Evolutionary conservation across 2,888 invertebrate species (phyloP), one percentile per base, ranked within the genome.

Genomic region (Macrostomum cliftonense): DNA sequence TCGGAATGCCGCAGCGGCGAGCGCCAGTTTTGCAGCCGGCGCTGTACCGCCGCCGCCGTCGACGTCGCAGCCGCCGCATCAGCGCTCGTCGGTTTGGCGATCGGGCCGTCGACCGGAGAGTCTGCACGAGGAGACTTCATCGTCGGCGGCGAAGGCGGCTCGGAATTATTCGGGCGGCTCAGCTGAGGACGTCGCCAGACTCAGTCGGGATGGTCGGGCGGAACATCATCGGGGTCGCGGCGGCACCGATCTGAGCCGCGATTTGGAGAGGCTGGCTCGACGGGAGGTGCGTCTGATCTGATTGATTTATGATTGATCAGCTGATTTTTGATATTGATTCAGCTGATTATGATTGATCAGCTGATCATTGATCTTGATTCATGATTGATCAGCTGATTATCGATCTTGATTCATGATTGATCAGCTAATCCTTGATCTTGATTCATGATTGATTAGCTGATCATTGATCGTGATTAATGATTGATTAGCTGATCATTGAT

Each of bases 11-110:
- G 36, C 28, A n/a, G 12, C 46, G n/a, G n/a, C n/a, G n/a, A n/a
- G n/a, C n/a, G n/a, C n/a, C n/a, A n/a, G n/a, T n/a, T n/a, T n/a
- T 19, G 21, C 39, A 14, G 16, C 46, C 51, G 42, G 17, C 43
- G 39, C 14, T n/a, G 20, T 12, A 42, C 13, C 12, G 14, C 42
- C 2, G 14, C 53, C 45, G 45, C 71, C 37, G 17, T 7, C 37
- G 5, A 2, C 11, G 17, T 17, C 4, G 21, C 37, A 4, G 9
- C 19, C 20, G 17, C 13, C 44, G 7, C 13, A 9, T 19, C 12
- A 16, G 7, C 13, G 14, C 14, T 13, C 20, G 17, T 13, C 44
- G 2, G 13, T 7, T 13, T 12, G n/a, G n/a, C 13, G n/a, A 9
- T 5, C 2, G 9, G 43, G 13, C 12, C 14, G 14, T 14, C 14